Percentiles rank a stretch among this genome's conserved stretches.
Conservation (phyloP, 1,140 invertebrate species). For the Gonioctena quinquepunctata region DNA sequence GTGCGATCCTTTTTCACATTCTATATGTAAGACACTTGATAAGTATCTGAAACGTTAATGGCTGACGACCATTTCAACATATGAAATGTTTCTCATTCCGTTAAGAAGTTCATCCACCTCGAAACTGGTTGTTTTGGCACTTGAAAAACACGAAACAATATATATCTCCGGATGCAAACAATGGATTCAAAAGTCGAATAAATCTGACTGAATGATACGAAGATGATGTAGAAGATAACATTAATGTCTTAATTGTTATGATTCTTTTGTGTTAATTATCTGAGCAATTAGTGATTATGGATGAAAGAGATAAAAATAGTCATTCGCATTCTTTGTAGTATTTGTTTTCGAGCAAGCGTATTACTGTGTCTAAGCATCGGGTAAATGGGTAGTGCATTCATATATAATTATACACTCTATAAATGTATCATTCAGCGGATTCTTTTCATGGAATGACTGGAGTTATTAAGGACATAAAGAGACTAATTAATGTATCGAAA, state of each 20-base stretch:
- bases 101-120: background rate
- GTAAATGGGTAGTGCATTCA: background rate
- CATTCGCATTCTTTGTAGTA: background rate
- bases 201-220: background rate
- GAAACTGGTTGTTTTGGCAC: background rate
- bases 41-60: background rate
- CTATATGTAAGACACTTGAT: no score
- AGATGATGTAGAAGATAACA: background rate
- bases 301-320: background rate
- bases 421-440: background rate
- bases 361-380: background rate
- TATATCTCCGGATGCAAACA: background rate
- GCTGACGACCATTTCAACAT: background rate
- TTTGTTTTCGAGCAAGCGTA: background rate
- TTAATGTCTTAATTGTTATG: background rate
- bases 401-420: background rate
- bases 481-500: no score
- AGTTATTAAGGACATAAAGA: no score
- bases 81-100: no score
- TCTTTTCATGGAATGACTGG: no score
- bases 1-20: no score
- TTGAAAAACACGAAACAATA: background rate
- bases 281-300: background rate
- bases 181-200: background rate
- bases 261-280: background rate